These are phyloP conservation scores for Pelagia noctiluca DNA, from an alignment of 30 jellyfish, hydroid and myxozoan genomes.

Conservation along the genomic window DNA sequence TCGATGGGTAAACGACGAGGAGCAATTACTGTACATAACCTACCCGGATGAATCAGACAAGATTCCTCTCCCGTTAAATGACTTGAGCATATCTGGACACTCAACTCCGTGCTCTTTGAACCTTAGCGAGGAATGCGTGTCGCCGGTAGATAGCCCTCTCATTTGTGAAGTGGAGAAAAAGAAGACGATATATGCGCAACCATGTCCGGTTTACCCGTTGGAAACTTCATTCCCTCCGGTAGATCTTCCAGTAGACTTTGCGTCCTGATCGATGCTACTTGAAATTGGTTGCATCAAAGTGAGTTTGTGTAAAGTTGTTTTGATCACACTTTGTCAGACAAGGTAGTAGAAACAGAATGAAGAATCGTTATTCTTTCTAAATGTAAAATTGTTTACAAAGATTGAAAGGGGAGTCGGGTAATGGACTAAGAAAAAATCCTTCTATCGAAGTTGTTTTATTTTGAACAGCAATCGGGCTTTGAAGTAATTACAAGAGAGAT, in stretches of 20 bases:
- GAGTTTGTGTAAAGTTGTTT: no score
- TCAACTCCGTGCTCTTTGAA: slow-evolving; percentile 61
- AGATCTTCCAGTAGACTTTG: slow-evolving; percentile 36
- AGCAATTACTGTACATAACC: slow-evolving; percentile 38
- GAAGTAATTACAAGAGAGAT: no score
- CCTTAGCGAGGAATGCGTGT: slow-evolving; percentile 53
- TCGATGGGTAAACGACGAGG: slow-evolving; percentile 51
- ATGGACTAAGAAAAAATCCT: no score
- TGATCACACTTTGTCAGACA: no score
- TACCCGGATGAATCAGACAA: slow-evolving; percentile 61
- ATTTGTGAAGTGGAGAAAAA: slow-evolving; percentile 25
- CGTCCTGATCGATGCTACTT: neutral
- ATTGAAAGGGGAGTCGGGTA: no score
- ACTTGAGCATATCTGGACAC: slow-evolving; percentile 38
- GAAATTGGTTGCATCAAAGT: no score
- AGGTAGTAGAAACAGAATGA: no score
- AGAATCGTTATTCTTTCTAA: no score
- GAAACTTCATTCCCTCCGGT: slow-evolving; percentile 68
- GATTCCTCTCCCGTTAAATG: slow-evolving; percentile 12
- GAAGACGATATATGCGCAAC: slow-evolving; percentile 42
- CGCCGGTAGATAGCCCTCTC: slow-evolving; percentile 59
- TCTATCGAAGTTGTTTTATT: no score
- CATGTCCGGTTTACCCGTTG: slow-evolving; percentile 55
- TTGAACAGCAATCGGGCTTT: no score
- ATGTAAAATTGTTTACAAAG: no score